Base-by-base conservation (phyloP, 2,113 vertebrate genomes). In the Brachionichthys hirsutus region DNA sequence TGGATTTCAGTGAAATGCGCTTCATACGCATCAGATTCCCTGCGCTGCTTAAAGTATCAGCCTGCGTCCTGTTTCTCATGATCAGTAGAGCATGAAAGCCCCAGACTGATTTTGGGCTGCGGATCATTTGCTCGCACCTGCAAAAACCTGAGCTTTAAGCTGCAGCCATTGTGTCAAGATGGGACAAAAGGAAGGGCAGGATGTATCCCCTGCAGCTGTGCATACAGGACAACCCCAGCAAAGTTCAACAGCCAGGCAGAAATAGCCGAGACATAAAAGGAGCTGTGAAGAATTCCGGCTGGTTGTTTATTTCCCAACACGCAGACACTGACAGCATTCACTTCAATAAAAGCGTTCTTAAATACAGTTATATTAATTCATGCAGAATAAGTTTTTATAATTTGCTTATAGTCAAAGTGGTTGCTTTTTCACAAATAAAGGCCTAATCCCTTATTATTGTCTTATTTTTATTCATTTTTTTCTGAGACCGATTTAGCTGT, bases 171-270 rank as follows among this genome's bases (percentile, higher is more conserved):
- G 78, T 84, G 82, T 80, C 78, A 78, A 78, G 81, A 84, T 43
- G 60, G 71, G 67, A 85, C 77, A 84, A 87, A 87, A 43, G 69
- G 55, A 62, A 75, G 62, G 78, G 73, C 62, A 69, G 61, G 47
- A 66, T 2, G 55, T 49, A 72, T 63, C 65, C 75, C 68, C 84
- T 56, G 80, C 89, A 91, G 90, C 89, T 91, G 90, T 91, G 87
- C 85, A 91, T 54, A 91, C 88, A 90, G 64, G 71, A 76, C 84
- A 51, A 85, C 79, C 55, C 83, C 61, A 59, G 74, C 63, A 65
- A 75, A 86, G 85, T 85, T 84, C 70, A 87, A 85, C 84, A 80
- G 69, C 66, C 72, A 12, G 38, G 62, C 71, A 67, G 54, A 69
- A 66, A 73, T 74, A 70, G 81, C 65, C 49, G 58, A 62, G 56